These are phyloP conservation scores for Rattus rattus DNA, from an alignment of 2,113 vertebrate genomes.

Conservation along the genomic window DNA sequence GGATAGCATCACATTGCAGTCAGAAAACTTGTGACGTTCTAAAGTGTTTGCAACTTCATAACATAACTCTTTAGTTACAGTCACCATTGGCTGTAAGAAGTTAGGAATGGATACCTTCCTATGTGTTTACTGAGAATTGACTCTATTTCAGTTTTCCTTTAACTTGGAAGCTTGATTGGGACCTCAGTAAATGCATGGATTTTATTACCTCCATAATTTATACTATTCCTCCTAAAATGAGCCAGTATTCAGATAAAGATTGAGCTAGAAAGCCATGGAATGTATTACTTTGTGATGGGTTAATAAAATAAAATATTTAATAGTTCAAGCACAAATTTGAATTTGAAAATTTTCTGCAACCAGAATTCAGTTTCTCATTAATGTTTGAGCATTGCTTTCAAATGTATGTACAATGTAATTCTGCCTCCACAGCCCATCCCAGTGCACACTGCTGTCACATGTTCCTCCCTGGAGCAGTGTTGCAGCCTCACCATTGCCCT, in stretches of 20 bases:
- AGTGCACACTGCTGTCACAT: background rate
- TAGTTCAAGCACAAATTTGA: background rate
- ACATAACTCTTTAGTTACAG: background rate
- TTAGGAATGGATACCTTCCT: background rate
- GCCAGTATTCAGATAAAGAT: background rate
- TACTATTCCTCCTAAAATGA: background rate
- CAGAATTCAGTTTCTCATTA: background rate
- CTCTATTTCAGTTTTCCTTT: background rate
- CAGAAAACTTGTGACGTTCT: background rate
- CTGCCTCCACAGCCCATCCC: background rate
- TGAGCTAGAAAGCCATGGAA: background rate
- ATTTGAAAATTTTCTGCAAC: background rate
- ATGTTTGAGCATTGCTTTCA: background rate
- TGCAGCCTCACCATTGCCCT: background rate
- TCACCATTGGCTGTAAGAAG: background rate
- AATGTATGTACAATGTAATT: background rate
- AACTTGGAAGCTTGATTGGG: background rate
- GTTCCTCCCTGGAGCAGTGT: fast-evolving
- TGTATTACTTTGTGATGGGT: background rate
- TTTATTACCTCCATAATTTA: background rate
- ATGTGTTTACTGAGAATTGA: background rate
- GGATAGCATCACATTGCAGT: background rate
- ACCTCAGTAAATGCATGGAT: background rate
- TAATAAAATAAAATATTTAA: background rate
- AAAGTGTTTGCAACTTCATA: background rate